These are phyloP conservation scores for Tachysurus fulvidraco DNA, from an alignment of 2,113 vertebrate species.

Conservation along the genomic window DNA sequence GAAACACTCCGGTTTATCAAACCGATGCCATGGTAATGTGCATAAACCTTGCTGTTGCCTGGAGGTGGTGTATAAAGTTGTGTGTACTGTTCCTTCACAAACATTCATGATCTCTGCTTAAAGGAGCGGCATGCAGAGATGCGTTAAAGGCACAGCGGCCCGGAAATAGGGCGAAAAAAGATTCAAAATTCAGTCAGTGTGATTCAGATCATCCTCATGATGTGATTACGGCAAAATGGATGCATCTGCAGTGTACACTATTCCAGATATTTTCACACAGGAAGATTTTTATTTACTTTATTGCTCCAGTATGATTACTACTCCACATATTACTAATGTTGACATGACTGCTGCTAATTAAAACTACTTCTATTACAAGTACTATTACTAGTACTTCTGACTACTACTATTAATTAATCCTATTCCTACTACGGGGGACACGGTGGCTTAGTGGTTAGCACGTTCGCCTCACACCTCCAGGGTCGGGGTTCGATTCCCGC, in stretches of 20 bases:
- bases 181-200: neutral
- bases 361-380: neutral
- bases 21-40: constrained; percentile 24
- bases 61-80: neutral
- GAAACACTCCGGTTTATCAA: constrained; percentile 34
- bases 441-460: too few relatives aligned
- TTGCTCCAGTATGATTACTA: too few relatives aligned
- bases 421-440: too few relatives aligned
- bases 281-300: too few relatives aligned
- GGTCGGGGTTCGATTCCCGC: too few relatives aligned
- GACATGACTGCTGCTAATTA: neutral
- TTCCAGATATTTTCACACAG: neutral
- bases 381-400: neutral
- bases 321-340: too few relatives aligned
- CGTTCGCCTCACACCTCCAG: too few relatives aligned
- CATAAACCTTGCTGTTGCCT: constrained; percentile 35
- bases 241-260: neutral
- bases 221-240: neutral
- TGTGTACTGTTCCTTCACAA: constrained; percentile 19
- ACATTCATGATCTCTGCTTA: neutral
- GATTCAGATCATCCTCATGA: neutral
- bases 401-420: neutral
- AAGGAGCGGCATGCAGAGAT: neutral
- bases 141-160: too few relatives aligned
- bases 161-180: neutral